Evolutionary conservation across 2,113 vertebrate genomes (phyloP).

Genomic region (Lathamus discolor): DNA sequence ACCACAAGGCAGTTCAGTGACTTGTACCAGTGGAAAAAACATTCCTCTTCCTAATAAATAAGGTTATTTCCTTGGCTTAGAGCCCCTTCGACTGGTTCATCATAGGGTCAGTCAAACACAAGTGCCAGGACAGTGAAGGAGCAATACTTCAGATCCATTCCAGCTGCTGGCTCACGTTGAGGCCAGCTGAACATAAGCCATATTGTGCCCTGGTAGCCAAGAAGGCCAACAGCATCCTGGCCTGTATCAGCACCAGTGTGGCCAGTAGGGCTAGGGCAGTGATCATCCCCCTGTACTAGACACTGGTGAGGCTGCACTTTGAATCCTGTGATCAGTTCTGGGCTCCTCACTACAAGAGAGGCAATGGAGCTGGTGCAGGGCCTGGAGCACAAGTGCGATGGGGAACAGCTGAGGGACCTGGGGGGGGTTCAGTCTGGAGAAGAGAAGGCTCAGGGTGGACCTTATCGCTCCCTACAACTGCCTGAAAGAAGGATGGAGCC

Average conservation of each 20-base stretch:
- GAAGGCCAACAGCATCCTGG: not conserved
- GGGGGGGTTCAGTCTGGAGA: not conserved
- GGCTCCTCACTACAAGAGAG: not conserved
- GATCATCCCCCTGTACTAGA: not conserved
- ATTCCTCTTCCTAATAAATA: not conserved
- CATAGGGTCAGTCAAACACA: not conserved
- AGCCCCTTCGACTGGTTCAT: not conserved
- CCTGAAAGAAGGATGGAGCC: not conserved
- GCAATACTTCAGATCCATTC: not conserved
- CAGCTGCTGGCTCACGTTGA: not conserved
- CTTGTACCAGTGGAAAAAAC: not conserved
- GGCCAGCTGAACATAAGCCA: not conserved
- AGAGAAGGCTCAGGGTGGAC: not conserved
- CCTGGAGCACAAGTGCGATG: not conserved
- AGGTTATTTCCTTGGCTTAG: not conserved
- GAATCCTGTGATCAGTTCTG: not conserved
- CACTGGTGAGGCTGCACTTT: not conserved
- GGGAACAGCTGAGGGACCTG: not conserved
- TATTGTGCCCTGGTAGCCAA: not conserved
- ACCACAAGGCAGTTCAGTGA: not conserved
- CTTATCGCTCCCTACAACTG: not conserved
- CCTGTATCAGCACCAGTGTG: not conserved
- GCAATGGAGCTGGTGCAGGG: not conserved
- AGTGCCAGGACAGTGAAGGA: not conserved
- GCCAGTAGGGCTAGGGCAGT: not conserved